Evolutionary conservation across 2,797 vertebrate species (phyloP).

Genomic region (Acrossocheilus fasciatus): DNA sequence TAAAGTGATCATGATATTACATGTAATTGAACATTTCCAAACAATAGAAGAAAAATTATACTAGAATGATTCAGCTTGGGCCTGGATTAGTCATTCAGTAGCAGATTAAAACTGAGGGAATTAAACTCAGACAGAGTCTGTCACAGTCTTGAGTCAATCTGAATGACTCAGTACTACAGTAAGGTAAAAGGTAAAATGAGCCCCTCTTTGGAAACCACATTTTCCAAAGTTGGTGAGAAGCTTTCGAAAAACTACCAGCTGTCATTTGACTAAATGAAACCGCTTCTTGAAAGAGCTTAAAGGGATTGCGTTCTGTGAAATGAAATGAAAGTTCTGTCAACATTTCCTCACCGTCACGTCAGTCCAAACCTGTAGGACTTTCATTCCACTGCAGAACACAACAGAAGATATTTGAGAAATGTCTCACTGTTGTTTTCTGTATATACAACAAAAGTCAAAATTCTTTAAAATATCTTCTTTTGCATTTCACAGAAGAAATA

Average conservation of each 20-base stretch:
- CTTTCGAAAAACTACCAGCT: too few relatives aligned
- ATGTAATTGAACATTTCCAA: conserved; percentile 5
- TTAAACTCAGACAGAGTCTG: not conserved
- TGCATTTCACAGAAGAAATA: not conserved
- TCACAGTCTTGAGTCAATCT: conserved; percentile 43
- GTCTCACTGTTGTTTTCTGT: not conserved
- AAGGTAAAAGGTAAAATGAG: conserved; percentile 44
- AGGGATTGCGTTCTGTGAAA: not conserved
- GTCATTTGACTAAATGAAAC: conserved; percentile 13
- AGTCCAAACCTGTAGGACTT: not conserved
- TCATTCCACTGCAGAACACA: not conserved
- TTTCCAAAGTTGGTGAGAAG: too few relatives aligned
- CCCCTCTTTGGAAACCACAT: conserved; percentile 46
- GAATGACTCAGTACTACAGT: conserved; percentile 55
- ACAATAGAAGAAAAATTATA: conserved; percentile 4
- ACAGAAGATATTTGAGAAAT: not conserved
- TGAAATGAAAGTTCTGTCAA: not conserved
- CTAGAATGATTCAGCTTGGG: conserved; percentile 28
- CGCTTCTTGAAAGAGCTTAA: not conserved
- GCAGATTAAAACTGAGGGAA: not conserved
- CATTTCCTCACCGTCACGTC: not conserved
- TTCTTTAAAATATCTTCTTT: not conserved
- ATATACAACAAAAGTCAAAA: not conserved
- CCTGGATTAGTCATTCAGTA: conserved; percentile 44
- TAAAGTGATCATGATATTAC: conserved; percentile 33